These are phyloP conservation scores for Otus sunia DNA, from an alignment of 2,113 vertebrate species.

Conservation along the genomic window DNA sequence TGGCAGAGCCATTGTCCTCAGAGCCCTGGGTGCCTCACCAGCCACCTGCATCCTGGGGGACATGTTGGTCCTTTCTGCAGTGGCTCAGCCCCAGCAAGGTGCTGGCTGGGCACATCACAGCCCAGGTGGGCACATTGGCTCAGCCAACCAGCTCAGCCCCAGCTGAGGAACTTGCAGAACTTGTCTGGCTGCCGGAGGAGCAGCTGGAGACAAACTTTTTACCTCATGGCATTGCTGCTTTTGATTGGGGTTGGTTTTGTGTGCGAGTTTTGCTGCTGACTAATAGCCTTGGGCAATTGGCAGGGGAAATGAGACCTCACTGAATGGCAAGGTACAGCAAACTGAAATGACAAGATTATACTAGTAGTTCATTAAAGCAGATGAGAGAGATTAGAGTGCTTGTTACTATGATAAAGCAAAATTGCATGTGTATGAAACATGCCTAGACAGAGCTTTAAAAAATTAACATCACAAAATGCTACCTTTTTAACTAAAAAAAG, in stretches of 20 bases:
- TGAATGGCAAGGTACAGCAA: not conserved
- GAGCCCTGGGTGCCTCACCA: not conserved
- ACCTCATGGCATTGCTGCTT: not conserved
- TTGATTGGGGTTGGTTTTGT: not conserved
- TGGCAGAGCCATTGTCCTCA: rapidly evolving
- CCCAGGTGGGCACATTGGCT: not conserved
- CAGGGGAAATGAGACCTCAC: conserved; percentile 36
- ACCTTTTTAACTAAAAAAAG: not conserved
- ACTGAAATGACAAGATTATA: conserved; percentile 62
- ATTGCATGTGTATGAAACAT: conserved; percentile 16
- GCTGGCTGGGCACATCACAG: not conserved
- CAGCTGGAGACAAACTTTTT: not conserved
- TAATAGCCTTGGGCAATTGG: conserved; percentile 38
- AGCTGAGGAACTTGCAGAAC: conserved; percentile 6
- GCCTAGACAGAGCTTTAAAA: not conserved
- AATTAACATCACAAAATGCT: not conserved
- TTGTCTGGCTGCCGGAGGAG: not conserved
- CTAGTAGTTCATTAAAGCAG: conserved; percentile 61
- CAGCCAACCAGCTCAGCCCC: not conserved
- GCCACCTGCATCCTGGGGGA: not conserved
- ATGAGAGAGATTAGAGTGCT: conserved; percentile 44
- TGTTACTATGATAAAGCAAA: conserved; percentile 52
- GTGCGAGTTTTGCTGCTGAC: not conserved
- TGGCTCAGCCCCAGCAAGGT: not conserved
- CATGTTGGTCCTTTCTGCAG: rapidly evolving